These are phyloP conservation scores for Malacoctenus gilli DNA, from an alignment of 2,797 vertebrate species.

Conservation along the genomic window DNA sequence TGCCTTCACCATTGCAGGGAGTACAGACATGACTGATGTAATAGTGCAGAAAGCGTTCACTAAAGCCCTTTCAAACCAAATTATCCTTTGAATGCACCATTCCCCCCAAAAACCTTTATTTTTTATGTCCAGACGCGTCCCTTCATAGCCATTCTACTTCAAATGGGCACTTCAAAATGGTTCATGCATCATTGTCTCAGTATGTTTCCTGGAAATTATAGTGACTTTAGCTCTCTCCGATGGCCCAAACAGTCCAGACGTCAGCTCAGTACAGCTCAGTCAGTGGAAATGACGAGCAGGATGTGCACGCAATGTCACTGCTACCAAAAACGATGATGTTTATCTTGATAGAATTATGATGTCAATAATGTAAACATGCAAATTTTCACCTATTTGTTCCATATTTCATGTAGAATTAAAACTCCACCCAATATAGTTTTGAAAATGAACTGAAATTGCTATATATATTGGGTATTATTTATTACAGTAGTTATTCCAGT, in stretches of 20 bases:
- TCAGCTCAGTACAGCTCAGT: neutral
- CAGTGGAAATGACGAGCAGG: neutral
- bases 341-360: neutral
- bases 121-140: slow-evolving; percentile 31
- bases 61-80: slow-evolving; percentile 28
- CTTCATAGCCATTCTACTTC: slow-evolving; percentile 29
- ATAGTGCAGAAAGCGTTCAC: slow-evolving; percentile 23
- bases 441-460: no score
- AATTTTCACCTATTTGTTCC: no score
- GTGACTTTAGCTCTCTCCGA: slow-evolving; percentile 1
- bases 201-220: slow-evolving; percentile 22
- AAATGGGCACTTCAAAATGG: slow-evolving; percentile 17
- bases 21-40: slow-evolving; percentile 13
- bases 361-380: neutral
- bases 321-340: no score
- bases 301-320: slow-evolving; percentile 1
- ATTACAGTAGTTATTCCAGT: no score
- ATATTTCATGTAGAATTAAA: neutral
- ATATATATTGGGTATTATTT: no score
- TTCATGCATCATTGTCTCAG: slow-evolving; percentile 21
- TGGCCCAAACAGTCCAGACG: slow-evolving; percentile 9
- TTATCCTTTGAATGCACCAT: slow-evolving; percentile 25
- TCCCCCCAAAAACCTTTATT: slow-evolving; percentile 14
- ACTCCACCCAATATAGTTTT: no score
- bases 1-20: slow-evolving; percentile 4